These are phyloP conservation scores for Allochrocebus solatus DNA, from an alignment of 2,797 vertebrate species.

Conservation along the genomic window DNA sequence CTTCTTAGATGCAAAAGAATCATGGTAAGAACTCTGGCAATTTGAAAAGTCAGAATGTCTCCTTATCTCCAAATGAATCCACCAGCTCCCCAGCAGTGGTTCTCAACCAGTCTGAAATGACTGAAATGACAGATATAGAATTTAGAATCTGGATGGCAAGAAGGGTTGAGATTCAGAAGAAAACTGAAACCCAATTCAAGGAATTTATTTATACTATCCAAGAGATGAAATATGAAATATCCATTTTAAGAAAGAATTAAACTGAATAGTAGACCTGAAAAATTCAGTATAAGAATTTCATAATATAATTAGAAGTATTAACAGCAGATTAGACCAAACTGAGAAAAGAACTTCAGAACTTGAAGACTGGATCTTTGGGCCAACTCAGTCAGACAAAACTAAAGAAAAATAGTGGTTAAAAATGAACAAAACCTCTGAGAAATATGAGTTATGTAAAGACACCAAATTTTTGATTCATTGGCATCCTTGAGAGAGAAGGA, in stretches of 20 bases:
- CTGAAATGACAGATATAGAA: neutral
- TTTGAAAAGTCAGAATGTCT: neutral
- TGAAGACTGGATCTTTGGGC: neutral
- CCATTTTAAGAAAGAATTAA: neutral
- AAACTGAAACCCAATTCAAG: neutral
- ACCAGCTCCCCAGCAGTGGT: neutral
- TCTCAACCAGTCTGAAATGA: neutral
- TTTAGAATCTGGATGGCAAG: neutral
- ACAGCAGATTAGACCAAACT: neutral
- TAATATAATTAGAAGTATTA: neutral
- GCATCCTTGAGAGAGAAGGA: neutral
- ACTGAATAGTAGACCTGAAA: neutral
- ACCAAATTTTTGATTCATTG: neutral
- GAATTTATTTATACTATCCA: neutral
- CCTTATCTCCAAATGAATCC: neutral
- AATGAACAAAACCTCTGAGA: neutral
- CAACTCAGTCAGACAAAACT: neutral
- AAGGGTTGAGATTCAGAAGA: neutral
- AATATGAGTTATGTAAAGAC: neutral
- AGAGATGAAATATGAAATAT: neutral
- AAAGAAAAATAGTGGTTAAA: neutral
- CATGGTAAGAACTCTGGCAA: neutral
- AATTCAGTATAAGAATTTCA: neutral
- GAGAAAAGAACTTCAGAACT: neutral
- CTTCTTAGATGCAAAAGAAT: neutral